Base-by-base conservation (phyloP, 2,797 vertebrate genomes). In the Eulemur coronatus region DNA sequence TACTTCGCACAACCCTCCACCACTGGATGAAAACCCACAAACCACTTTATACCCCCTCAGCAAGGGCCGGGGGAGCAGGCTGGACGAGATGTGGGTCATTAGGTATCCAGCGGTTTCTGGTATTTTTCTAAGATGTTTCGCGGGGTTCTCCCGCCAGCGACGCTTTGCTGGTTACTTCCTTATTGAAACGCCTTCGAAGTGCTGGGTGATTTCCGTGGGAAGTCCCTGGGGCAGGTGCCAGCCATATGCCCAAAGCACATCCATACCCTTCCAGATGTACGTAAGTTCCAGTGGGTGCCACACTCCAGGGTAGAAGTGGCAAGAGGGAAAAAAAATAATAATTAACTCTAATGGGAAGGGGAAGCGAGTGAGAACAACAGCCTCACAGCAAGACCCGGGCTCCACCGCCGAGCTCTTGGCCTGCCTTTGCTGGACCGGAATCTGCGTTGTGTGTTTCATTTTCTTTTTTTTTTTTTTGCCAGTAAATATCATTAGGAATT, bases 141-240 rank as follows among this genome's bases (percentile, higher is more conserved):
- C 3, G 67, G 94, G 94, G 63, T 65, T 97, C 73, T 97, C 96
- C 97, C 92, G 55, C 84, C 81, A 78, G 81, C 85, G 67, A 35
- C 3, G 24, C 76, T 75, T 43, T 43, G 4, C 84, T 30, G 87
- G 61, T 92, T 69, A 95, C 97, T 97, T 96, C 97, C 97, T 95
- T 48, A 0, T 59, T 84, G 43, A 84, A 95, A 3, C 1, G 57
- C 24, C n/a, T 96, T n/a, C 61, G 67, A 84, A 72, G 33, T 69
- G 89, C 55, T 7, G 55, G 97, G 98, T 97, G 94, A 46, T 98
- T 98, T 97, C 98, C 97, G 2, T 76, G 96, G 98, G 96, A 97
- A 98, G 96, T 43, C 91, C 97, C 96, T 7, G 24, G 72, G 92
- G 79, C 26, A 72, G 50, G 41, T n/a, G 78, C 69, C 95, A 69